These are phyloP conservation scores for Geotria australis DNA, from an alignment of 2,797 vertebrate genomes.

Conservation along the genomic window DNA sequence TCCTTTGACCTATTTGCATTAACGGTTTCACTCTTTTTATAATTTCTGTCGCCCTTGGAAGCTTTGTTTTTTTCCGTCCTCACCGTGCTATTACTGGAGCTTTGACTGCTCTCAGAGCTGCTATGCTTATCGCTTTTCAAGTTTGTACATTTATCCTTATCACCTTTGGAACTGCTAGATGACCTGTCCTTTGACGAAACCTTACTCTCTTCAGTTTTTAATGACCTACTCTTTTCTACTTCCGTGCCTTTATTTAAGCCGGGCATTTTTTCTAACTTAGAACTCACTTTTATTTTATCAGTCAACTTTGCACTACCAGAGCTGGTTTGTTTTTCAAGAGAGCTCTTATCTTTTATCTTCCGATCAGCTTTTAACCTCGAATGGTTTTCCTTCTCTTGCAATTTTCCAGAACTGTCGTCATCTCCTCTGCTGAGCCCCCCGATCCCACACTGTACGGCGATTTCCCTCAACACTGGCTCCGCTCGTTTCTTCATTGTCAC, in stretches of 20 bases:
- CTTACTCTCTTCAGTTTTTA: background rate
- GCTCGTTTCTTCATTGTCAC: constrained; percentile 1
- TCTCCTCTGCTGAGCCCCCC: constrained; percentile 5
- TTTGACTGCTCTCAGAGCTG: background rate
- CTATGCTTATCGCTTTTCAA: background rate
- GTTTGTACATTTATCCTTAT: background rate
- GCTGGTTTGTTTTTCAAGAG: constrained; percentile 7
- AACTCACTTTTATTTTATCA: constrained; percentile 4
- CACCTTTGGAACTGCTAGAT: too few species aligned
- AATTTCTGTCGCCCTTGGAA: constrained; percentile 2
- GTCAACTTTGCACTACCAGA: background rate
- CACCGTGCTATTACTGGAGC: background rate
- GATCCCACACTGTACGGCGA: constrained; percentile 5
- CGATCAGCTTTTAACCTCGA: constrained; percentile 10
- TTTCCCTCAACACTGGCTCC: constrained; percentile 8
- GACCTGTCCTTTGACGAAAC: too few species aligned
- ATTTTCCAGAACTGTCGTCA: constrained; percentile 4
- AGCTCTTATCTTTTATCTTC: constrained; percentile 4
- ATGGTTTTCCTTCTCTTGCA: constrained; percentile 2
- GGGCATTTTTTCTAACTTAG: constrained; percentile 5
- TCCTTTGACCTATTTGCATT: constrained; percentile 3
- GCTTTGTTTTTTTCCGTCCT: constrained; percentile 15
- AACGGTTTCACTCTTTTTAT: constrained; percentile 7
- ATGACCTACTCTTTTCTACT: constrained; percentile 1
- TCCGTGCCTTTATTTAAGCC: constrained; percentile 4